A percentile compares a stretch with the other conserved stretches of the same genome.
These are phyloP conservation scores for Melitaea athalia DNA, from an alignment of 2,888 invertebrate species.

Conservation along the genomic window DNA sequence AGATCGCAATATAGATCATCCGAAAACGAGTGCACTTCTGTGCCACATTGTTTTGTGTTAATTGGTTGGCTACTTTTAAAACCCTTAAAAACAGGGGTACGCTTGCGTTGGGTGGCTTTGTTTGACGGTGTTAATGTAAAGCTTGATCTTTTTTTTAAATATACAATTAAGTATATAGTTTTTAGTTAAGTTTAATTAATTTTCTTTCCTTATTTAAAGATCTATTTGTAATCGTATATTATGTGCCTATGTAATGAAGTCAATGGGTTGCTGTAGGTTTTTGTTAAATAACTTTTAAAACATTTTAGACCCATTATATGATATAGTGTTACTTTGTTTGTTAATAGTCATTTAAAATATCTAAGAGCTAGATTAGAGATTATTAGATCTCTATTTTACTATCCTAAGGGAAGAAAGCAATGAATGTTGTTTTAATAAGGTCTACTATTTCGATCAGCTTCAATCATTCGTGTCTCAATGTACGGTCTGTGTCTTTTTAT, in stretches of 20 bases:
- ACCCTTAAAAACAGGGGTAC: neutral
- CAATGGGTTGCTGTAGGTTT: too few relatives aligned
- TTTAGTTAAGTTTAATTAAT: too few relatives aligned
- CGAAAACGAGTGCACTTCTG: slow-evolving; percentile 21
- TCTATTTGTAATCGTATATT: too few relatives aligned
- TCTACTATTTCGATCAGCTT: neutral
- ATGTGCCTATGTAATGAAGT: too few relatives aligned
- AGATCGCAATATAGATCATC: slow-evolving; percentile 47
- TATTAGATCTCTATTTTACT: too few relatives aligned
- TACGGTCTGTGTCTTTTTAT: neutral
- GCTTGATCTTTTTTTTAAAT: too few relatives aligned
- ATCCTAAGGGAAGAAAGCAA: neutral
- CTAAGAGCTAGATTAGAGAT: neutral
- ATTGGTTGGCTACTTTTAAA: neutral
- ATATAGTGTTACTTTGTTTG: too few relatives aligned
- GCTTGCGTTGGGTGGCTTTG: neutral
- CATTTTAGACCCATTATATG: too few relatives aligned
- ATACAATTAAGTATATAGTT: too few relatives aligned
- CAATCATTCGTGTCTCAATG: neutral
- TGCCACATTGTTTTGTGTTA: slow-evolving; percentile 7
- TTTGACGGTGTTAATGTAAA: neutral
- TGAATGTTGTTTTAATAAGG: neutral
- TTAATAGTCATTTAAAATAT: too few relatives aligned
- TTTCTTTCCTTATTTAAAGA: too few relatives aligned
- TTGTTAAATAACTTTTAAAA: too few relatives aligned